phyloP scores from a whole-genome alignment of 1,140 invertebrate species.

The Conus betulinus region DNA sequence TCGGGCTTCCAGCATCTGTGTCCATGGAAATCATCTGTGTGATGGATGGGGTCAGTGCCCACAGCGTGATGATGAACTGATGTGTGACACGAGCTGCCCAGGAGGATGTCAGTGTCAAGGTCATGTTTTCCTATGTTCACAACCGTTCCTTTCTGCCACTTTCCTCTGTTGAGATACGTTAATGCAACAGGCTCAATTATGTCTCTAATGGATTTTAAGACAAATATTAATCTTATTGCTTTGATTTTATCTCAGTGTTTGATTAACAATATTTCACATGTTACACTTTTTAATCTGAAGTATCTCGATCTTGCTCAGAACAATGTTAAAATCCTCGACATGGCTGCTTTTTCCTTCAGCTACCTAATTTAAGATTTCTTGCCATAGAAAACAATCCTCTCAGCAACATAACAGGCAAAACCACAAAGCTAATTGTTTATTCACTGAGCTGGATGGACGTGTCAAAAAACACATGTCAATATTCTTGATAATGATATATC shows the following conservation, averaged over 20 bases:
- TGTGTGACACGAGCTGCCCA: too few relatives aligned
- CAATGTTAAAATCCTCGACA: background rate
- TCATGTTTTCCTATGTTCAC: too few relatives aligned
- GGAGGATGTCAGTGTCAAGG: too few relatives aligned
- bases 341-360: background rate
- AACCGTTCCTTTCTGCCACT: too few relatives aligned
- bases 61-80: too few relatives aligned
- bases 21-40: too few relatives aligned
- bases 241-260: background rate
- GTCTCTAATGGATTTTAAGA: background rate
- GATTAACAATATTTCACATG: background rate
- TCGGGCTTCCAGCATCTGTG: too few relatives aligned
- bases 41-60: too few relatives aligned
- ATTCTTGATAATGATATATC: background rate
- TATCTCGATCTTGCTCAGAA: slow-evolving; percentile 28
- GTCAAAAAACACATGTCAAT: background rate
- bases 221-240: background rate
- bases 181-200: too few relatives aligned
- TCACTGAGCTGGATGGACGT: too few relatives aligned
- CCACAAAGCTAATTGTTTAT: background rate
- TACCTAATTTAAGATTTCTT: slow-evolving; percentile 19
- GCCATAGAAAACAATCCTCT: slow-evolving; percentile 16
- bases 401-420: background rate
- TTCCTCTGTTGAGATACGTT: too few relatives aligned
- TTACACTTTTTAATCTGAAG: background rate